Evolutionary conservation across 2,113 vertebrate species (phyloP), one percentile per base, ranked within the genome.

Genomic region (Hypocryptadius cinnamomeus): DNA sequence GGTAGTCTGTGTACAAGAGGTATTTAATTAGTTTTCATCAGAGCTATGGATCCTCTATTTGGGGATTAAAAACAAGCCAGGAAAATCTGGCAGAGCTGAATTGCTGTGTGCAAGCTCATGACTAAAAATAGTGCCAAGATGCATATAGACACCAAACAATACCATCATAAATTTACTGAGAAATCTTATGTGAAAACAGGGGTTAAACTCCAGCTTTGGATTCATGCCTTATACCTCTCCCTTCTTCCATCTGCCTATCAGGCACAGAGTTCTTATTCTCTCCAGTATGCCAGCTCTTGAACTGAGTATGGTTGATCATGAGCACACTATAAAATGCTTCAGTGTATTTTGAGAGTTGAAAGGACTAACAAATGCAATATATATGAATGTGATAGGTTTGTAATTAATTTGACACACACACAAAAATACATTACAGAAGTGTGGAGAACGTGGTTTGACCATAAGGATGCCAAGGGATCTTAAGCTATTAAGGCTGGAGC

Each of bases 261-360:
- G 47, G 45, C 80, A 85, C 16, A 13, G n/a, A n/a, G 18, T 78
- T 92, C 86, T 93, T 94, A 28, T 37, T 80, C 74, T 94, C 19
- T 15, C 37, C 80, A 33, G 18, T 24, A 42, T n/a, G 35, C 53
- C 53, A 89, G 22, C 17, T 47, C 53, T 84, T 70, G 13, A 71
- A 47, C 45, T 42, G 61, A 71, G 35, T 48, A 35, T 65, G 27
- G 39, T 5, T 81, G 28, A 35, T 84, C 39, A 57, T 15, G 33
- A 79, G 35, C 39, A 8, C n/a, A 16, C 33, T 64, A 10, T 80
- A 90, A 97, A 96, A 93, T 77, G 51, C 17, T 86, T 78, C 48
- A 69, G n/a, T 79, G 56, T 96, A 82, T 78, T 96, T 95, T 95
- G 63, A 95, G 86, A 91, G n/a, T 87, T 90, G 92, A 92, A 84